Conservation (phyloP, 92 coral and sea anemone genomes). For the Parazoanthus darwini region DNA sequence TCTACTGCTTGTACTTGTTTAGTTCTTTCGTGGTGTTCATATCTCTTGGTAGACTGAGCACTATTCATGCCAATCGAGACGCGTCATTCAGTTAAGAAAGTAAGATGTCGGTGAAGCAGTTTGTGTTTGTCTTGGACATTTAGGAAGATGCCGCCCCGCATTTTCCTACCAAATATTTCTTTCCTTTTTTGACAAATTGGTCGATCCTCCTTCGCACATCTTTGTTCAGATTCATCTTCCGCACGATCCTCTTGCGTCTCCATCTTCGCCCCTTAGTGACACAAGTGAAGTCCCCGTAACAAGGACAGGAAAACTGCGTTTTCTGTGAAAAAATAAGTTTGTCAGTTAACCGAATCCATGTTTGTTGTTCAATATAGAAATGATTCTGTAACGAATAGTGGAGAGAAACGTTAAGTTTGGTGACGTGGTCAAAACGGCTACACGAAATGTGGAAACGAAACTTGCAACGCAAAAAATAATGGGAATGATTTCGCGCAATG, state of each 20-base stretch:
- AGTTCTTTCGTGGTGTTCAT: neutral
- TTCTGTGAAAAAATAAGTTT: neutral
- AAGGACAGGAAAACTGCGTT: conserved; percentile 22
- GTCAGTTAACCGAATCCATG: neutral
- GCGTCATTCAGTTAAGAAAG: neutral
- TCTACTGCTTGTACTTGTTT: neutral
- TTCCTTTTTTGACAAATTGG: neutral
- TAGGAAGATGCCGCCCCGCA: neutral
- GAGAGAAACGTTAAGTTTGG: too few species aligned
- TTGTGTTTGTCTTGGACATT: neutral
- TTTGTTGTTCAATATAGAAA: neutral
- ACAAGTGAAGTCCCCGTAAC: conserved; percentile 21
- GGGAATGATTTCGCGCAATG: too few species aligned
- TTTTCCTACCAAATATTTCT: conserved; percentile 22
- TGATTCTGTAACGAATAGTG: too few species aligned
- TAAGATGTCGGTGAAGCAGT: neutral
- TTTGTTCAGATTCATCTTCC: conserved; percentile 2
- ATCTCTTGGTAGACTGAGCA: neutral
- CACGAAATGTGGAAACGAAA: too few species aligned
- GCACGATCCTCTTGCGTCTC: conserved; percentile 14
- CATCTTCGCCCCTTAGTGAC: conserved; percentile 23
- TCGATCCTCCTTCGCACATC: conserved; percentile 15
- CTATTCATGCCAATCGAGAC: neutral
- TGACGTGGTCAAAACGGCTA: too few species aligned
- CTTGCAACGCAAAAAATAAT: too few species aligned